A percentile compares a stretch with the other conserved stretches of the same genome.
Evolutionary conservation across 23 tunicate species (phyloP).

Genomic region (Halocynthia aurantium): DNA sequence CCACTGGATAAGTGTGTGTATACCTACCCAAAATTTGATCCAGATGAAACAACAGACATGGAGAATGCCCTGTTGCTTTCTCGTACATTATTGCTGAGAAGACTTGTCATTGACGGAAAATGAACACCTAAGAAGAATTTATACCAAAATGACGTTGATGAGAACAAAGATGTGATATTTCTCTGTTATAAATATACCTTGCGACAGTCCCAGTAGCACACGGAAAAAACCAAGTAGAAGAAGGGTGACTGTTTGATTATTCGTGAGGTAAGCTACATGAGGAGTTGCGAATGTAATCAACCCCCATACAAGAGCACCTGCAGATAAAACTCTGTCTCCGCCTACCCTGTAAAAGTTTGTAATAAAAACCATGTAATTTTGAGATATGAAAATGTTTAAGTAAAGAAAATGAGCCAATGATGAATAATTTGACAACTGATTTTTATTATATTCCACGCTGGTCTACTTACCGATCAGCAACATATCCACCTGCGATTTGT

Average conservation of each 20-base stretch:
- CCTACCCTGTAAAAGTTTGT: slow-evolving; percentile 41
- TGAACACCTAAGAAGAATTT: slow-evolving; percentile 39
- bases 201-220: slow-evolving; percentile 60
- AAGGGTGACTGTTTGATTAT: slow-evolving; percentile 12
- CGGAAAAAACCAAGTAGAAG: slow-evolving; percentile 35
- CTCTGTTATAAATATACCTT: slow-evolving; percentile 12
- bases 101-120: slow-evolving; percentile 91
- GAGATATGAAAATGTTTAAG: background rate
- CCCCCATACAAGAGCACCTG: slow-evolving; percentile 69
- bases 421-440: too few species aligned
- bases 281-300: slow-evolving; percentile 59
- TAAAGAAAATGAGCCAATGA: background rate
- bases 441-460: too few species aligned
- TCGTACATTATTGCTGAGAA: slow-evolving; percentile 51
- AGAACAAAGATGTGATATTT: background rate
- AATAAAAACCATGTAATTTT: background rate
- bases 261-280: slow-evolving; percentile 36
- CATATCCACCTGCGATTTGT: slow-evolving; percentile 78
- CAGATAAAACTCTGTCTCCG: slow-evolving; percentile 60
- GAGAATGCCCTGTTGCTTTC: slow-evolving; percentile 70
- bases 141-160: background rate
- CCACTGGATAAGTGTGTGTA: too few species aligned
- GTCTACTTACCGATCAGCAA: slow-evolving; percentile 51
- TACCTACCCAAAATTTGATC: slow-evolving; percentile 67
- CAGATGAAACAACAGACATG: slow-evolving; percentile 52